Evolutionary conservation across 2,888 invertebrate genomes (phyloP).

Genomic region (Agrilus cyanescens): DNA sequence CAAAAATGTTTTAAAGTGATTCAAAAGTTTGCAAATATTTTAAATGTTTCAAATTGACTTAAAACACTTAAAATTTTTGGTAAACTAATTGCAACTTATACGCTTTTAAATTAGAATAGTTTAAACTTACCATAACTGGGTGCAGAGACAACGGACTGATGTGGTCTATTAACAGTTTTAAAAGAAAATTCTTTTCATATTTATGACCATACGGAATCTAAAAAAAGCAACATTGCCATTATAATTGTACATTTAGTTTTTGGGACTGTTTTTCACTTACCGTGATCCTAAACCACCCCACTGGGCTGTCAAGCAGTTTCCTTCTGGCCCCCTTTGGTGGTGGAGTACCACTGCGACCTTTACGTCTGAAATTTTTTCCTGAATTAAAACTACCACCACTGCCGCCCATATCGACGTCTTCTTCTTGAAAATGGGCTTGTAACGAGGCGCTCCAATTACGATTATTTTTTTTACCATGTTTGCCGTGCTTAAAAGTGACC

Average conservation of each 20-base stretch:
- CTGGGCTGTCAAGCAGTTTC: constrained; percentile 40
- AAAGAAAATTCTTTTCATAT: constrained; percentile 57
- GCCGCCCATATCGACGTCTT: constrained; percentile 51
- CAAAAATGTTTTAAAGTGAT: background rate
- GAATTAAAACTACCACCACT: constrained; percentile 20
- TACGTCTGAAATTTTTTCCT: constrained; percentile 19
- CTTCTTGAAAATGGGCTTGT: constrained; percentile 40
- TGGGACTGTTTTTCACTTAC: constrained; percentile 28
- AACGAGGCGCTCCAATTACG: constrained; percentile 16
- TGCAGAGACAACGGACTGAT: constrained; percentile 55
- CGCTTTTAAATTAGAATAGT: too few species aligned
- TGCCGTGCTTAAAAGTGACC: constrained; percentile 42
- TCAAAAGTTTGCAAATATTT: background rate
- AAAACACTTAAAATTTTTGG: too few species aligned
- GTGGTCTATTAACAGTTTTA: constrained; percentile 46
- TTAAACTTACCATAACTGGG: constrained; percentile 43
- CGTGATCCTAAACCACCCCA: constrained; percentile 62
- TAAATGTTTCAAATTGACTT: too few species aligned
- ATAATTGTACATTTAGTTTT: constrained; percentile 5
- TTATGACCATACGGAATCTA: constrained; percentile 59
- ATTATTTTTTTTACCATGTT: constrained; percentile 32
- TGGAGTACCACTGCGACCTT: constrained; percentile 39
- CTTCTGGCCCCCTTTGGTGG: constrained; percentile 34
- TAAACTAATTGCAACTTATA: too few species aligned
- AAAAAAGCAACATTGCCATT: too few species aligned